Conservation (phyloP, 2,113 vertebrate genomes). For the Pseudopipra pipra region DNA sequence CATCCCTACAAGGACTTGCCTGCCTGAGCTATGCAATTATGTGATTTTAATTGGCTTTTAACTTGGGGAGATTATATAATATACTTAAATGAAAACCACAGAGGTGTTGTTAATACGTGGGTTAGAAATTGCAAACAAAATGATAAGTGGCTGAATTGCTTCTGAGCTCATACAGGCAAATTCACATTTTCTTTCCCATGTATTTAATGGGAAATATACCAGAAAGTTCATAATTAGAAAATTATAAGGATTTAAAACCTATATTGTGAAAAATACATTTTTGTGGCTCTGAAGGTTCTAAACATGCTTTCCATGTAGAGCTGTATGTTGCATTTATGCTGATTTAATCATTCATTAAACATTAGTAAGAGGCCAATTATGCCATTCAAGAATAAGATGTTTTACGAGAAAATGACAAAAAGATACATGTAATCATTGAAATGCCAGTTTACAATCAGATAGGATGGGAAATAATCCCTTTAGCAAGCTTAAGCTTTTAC, state of each 20-base stretch:
- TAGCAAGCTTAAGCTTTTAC: constrained; percentile 83
- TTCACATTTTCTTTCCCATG: neutral
- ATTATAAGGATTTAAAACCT: constrained; percentile 6
- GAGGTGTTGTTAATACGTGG: neutral
- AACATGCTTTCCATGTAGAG: constrained; percentile 44
- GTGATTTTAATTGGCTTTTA: constrained; percentile 39
- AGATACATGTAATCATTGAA: constrained; percentile 79
- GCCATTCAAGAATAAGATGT: constrained; percentile 77
- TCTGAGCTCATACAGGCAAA: neutral
- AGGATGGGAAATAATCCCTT: constrained; percentile 80
- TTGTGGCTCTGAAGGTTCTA: constrained; percentile 38
- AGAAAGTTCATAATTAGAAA: constrained; percentile 30
- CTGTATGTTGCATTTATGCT: constrained; percentile 50
- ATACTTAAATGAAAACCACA: neutral
- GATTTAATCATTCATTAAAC: constrained; percentile 77
- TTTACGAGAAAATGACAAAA: constrained; percentile 79
- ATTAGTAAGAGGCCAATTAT: constrained; percentile 76
- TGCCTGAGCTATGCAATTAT: neutral
- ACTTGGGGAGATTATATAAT: constrained; percentile 23
- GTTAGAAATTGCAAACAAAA: constrained; percentile 12
- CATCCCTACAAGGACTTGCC: neutral
- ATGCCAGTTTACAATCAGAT: constrained; percentile 79
- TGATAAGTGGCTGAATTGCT: neutral
- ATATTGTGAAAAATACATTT: constrained; percentile 5
- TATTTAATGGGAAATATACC: neutral